Conservation (phyloP, 2,888 invertebrate genomes). For the Tenthredo mesomela region DNA sequence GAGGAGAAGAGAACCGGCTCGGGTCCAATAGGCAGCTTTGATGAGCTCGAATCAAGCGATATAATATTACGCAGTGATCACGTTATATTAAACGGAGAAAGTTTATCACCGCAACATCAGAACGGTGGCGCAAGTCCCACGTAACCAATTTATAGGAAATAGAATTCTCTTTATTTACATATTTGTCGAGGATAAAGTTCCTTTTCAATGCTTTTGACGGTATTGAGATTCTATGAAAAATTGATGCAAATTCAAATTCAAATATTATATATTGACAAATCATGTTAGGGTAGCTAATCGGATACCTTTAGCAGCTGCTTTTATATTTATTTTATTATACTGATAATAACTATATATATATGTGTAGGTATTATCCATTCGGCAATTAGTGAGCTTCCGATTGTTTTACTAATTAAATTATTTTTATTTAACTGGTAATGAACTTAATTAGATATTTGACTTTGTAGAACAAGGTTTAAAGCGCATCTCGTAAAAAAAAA, state of each 20-base stretch:
- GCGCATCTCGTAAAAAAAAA: background rate
- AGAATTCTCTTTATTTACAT: background rate
- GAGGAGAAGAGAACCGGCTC: conserved; percentile 75
- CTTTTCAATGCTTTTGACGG: background rate
- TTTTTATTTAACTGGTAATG: background rate
- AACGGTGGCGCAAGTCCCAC: conserved; percentile 35
- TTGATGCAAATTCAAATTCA: background rate
- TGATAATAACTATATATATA: background rate
- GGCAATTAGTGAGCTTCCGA: background rate
- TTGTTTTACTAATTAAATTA: background rate
- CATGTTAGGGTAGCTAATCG: background rate
- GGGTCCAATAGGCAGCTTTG: conserved; percentile 60
- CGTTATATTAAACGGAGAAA: conserved; percentile 62
- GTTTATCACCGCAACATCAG: conserved; percentile 54
- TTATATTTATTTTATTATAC: conserved; percentile 1
- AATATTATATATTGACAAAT: conserved; percentile 17
- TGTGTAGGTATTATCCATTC: background rate
- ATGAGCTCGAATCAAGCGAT: conserved; percentile 63
- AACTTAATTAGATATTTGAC: background rate
- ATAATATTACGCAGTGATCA: conserved; percentile 60
- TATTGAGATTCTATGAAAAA: background rate
- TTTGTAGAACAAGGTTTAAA: conserved; percentile 7
- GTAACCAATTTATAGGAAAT: conserved; percentile 30
- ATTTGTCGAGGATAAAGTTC: background rate
- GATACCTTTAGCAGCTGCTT: background rate